Base-by-base conservation (phyloP, 1,140 invertebrate species). In the Lepidostoma basale region DNA sequence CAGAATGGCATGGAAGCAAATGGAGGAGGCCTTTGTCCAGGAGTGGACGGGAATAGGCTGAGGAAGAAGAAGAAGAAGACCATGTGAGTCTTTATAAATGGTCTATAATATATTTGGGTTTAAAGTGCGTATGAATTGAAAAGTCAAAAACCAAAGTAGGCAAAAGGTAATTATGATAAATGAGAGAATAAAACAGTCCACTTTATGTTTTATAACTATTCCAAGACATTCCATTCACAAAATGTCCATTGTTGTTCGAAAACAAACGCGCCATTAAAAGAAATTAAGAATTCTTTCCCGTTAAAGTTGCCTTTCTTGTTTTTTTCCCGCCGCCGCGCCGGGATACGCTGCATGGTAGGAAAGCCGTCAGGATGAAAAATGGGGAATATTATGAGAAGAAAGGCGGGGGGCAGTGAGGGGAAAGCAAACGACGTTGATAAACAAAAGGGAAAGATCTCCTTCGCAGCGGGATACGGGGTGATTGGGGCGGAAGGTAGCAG, bases 211-310 rank as follows among this genome's bases (percentile, higher is more conserved):
- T n/a, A n/a, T n/a, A 20, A 47, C 44, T n/a, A 20, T 22, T 22
- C 20, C 23, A 9, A 47, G 4, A 22, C 14, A 20, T 22, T 22
- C 44, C 44, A 47, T 47, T 47, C 18, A 47, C 23, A 23, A 47
- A 22, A 6, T 22, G 6, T 22, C 20, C 20, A 18, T 56, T 39
- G 22, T 56, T 56, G 18, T 33, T 18, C 52, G 10, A 22, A 56
- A 56, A 56, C 52, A 56, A 56, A 56, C 36, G 52, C 52, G 52
- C 12, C 52, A 56, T 56, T 39, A 56, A 36, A 33, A 56, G 28
- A 56, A 56, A 56, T 56, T 36, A 36, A 56, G 52, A 33, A 39
- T 56, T 56, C 30, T 16, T 56, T 33, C 52, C 36, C 18, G 10
- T 6, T 14, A 56, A 56, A 56, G 30, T 22, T 56, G 30, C 36